Evolutionary conservation across 2,113 vertebrate genomes (phyloP), one percentile per base, ranked within the genome.

Genomic region (Epinephelus fuscoguttatus): DNA sequence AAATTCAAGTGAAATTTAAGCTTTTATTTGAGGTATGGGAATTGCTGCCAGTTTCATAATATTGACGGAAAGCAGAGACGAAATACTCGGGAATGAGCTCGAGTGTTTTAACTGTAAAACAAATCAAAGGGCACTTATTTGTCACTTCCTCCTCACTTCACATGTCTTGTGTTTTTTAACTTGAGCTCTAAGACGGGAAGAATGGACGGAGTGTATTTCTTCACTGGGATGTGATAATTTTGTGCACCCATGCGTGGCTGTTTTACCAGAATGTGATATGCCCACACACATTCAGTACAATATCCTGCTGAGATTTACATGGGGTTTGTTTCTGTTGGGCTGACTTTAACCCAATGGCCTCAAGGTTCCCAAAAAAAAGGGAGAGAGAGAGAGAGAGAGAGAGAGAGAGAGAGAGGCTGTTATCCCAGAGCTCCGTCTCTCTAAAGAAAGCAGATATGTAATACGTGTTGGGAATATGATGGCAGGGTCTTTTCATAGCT

Each of bases 391-490:
- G 25, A 25, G 25, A 25, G 25, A 25, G 25, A 25, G 25, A 10
- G 42, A 3, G 42, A 10, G 42, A 75, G 42, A 42, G 42, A 45
- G 42, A 45, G 42, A 55, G 12, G 59, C 49, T 50, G 70, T 74
- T 89, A 67, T 80, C 75, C 75, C 52, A 50, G 15, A 75, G 71
- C 81, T 72, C 67, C 8, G 12, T 23, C 52, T 82, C 56, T 82
- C 62, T 87, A 80, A 88, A 89, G 84, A 85, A 86, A 94, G 85
- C 82, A 89, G 75, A 90, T 92, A 87, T 87, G 75, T 75, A 71
- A 84, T 82, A 84, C 14, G 37, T 85, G 75, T 71, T 87, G 75
- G 84, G 84, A 84, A 88, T 88, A 85, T 63, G 23, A 92, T 70
- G 75, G 72, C 33, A 69, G 82, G 59, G 62, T 64, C 75, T 84